Conservation (phyloP, 2,113 vertebrate genomes). For the Alethe diademata region DNA sequence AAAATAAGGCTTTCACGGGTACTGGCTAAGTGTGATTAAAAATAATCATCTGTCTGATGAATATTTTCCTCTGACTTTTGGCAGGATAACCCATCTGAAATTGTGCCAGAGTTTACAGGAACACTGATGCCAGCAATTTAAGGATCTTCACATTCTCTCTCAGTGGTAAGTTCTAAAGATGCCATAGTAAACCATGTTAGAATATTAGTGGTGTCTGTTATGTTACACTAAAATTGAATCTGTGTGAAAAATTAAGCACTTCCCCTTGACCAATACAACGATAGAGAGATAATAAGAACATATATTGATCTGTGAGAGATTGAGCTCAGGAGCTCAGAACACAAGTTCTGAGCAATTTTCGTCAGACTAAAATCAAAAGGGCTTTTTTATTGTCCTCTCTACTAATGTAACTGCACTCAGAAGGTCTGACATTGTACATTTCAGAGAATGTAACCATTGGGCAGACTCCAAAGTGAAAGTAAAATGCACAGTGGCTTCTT, state of each 20-base stretch:
- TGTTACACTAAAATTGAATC: not conserved
- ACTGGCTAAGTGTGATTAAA: slow-evolving; percentile 53
- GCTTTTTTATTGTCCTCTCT: not conserved
- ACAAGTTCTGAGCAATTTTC: slow-evolving; percentile 15
- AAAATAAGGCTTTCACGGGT: slow-evolving; percentile 6
- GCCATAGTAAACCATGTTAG: not conserved
- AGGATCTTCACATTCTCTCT: slow-evolving; percentile 63
- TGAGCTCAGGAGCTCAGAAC: not conserved
- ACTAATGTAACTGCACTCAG: not conserved
- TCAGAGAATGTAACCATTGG: not conserved
- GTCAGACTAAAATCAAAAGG: not conserved
- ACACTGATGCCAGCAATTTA: slow-evolving; percentile 63
- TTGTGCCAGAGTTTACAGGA: slow-evolving; percentile 55
- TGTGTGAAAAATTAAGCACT: not conserved
- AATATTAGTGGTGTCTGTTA: not conserved
- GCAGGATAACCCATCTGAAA: slow-evolving; percentile 67
- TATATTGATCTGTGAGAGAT: not conserved
- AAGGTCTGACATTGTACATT: not conserved
- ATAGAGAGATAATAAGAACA: not conserved
- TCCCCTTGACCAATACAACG: not conserved
- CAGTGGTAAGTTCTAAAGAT: slow-evolving; percentile 71
- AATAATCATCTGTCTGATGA: slow-evolving; percentile 69
- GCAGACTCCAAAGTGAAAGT: not conserved
- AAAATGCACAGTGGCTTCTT: not conserved
- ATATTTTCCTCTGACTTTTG: slow-evolving; percentile 72